A percentile compares a stretch with the other conserved stretches of the same genome.
phyloP scores from a whole-genome alignment of 2,113 vertebrate genomes.

The Peromyscus polionotus region DNA sequence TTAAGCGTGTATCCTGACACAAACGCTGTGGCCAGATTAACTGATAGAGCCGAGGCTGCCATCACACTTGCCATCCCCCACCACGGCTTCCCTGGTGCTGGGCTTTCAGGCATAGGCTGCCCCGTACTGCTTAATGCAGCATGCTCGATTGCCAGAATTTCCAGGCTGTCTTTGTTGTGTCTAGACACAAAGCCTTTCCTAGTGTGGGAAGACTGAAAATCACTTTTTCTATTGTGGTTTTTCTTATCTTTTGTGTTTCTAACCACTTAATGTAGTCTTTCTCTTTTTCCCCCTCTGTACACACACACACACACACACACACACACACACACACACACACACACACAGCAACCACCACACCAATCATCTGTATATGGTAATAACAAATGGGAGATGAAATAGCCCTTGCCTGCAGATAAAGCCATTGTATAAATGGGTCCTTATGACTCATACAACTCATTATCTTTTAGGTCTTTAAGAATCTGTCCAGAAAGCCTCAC shows the following conservation, averaged over 20 bases:
- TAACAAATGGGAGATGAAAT: neutral
- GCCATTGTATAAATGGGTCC: neutral
- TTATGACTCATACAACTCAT: neutral
- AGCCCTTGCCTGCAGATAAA: neutral
- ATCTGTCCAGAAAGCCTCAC: neutral
- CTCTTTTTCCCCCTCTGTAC: neutral
- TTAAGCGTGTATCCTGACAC: neutral
- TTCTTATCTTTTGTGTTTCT: neutral
- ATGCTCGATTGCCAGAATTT: neutral
- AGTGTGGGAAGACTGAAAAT: neutral
- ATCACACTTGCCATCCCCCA: neutral
- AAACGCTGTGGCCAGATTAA: neutral
- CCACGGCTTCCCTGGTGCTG: neutral
- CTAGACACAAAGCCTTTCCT: constrained; percentile 1
- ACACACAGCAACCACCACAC: neutral
- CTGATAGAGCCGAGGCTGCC: too few species aligned
- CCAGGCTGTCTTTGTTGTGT: neutral
- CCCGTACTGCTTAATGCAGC: neutral
- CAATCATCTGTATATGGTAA: neutral
- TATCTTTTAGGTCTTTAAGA: neutral
- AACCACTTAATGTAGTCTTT: neutral
- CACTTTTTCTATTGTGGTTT: neutral
- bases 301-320: neutral
- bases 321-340: too few species aligned
- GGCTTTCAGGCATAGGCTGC: neutral